phyloP scores from a whole-genome alignment of 53 echinoderm and acorn worm genomes.

The Echinarachnius parma region DNA sequence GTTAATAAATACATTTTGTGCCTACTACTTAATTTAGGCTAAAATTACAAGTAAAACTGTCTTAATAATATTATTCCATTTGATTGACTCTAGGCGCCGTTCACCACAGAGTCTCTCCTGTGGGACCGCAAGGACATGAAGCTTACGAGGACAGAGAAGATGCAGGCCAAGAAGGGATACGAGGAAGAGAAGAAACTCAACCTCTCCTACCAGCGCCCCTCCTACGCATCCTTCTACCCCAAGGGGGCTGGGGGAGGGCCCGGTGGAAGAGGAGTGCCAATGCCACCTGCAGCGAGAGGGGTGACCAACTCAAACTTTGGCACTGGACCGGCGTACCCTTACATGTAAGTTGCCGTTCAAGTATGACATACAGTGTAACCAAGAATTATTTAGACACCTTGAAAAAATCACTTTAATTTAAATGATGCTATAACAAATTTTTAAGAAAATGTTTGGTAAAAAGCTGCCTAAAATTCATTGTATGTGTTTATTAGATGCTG shows the following conservation, averaged over 20 bases:
- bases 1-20: no score
- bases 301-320: neutral
- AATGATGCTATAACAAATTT: no score
- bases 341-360: conserved; percentile 50
- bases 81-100: conserved; percentile 72
- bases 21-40: no score
- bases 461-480: no score
- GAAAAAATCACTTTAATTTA: no score
- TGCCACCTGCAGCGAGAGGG: conserved; percentile 28
- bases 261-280: neutral
- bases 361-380: no score
- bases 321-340: conserved; percentile 30
- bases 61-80: no score
- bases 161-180: conserved; percentile 78
- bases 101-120: conserved; percentile 75
- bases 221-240: conserved; percentile 82
- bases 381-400: no score
- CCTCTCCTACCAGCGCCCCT: conserved; percentile 77
- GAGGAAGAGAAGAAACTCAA: conserved; percentile 87
- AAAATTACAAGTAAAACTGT: no score
- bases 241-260: conserved; percentile 27
- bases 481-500: no score
- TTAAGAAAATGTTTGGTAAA: no score
- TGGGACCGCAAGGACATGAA: conserved; percentile 72
- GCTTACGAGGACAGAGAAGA: conserved; percentile 91